A percentile compares a stretch with the other conserved stretches of the same genome.
phyloP scores from a whole-genome alignment of 2,797 vertebrate genomes.

The Moxostoma hubbsi region DNA sequence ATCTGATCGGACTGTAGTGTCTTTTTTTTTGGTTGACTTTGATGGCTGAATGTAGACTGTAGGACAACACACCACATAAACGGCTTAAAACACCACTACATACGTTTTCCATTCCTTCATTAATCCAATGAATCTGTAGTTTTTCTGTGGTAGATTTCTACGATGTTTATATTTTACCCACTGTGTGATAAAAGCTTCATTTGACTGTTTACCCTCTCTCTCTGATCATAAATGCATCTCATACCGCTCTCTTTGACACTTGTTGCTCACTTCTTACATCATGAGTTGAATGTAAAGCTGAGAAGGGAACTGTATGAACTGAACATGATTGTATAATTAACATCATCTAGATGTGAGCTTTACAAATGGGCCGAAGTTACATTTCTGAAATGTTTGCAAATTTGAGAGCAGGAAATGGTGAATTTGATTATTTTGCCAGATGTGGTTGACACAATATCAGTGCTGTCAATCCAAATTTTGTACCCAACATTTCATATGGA shows the following conservation, averaged over 20 bases:
- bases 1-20: not conserved
- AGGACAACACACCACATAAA: slow-evolving; percentile 63
- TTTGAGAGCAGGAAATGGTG: not conserved
- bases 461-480: not conserved
- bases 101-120: slow-evolving; percentile 42
- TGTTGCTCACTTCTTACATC: too few relatives aligned
- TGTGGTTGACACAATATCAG: not conserved
- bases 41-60: slow-evolving; percentile 56
- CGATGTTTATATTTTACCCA: slow-evolving; percentile 18
- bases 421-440: slow-evolving; percentile 10
- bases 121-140: slow-evolving; percentile 28
- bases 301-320: slow-evolving; percentile 4
- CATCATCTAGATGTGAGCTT: slow-evolving; percentile 9
- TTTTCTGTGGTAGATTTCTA: slow-evolving; percentile 21
- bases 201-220: not conserved
- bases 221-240: slow-evolving; percentile 19
- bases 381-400: too few relatives aligned
- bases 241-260: not conserved
- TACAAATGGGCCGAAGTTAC: not conserved
- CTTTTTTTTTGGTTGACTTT: not conserved
- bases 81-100: slow-evolving; percentile 48
- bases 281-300: slow-evolving; percentile 23
- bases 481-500: not conserved
- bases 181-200: slow-evolving; percentile 2
- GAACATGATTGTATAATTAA: slow-evolving; percentile 8